Evolutionary conservation across 1,140 invertebrate species (phyloP).

Genomic region (Colletes latitarsis): DNA sequence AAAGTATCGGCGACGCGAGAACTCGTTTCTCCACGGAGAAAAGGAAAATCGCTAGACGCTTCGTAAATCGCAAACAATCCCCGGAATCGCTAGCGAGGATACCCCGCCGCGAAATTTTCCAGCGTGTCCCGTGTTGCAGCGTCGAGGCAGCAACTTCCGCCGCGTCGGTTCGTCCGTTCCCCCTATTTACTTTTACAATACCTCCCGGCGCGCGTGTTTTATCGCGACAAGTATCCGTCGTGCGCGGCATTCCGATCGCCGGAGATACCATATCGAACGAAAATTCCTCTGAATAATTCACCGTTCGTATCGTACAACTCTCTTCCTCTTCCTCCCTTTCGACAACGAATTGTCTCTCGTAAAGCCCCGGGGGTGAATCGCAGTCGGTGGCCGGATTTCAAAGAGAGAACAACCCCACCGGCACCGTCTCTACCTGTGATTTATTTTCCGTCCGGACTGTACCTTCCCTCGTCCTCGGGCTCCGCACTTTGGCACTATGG

Average conservation of each 20-base stretch:
- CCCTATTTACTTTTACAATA: slow-evolving; percentile 47
- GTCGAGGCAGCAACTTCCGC: slow-evolving; percentile 2
- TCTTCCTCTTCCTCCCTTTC: background rate
- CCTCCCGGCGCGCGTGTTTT: slow-evolving; percentile 31
- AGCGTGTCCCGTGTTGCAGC: background rate
- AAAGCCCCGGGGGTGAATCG: slow-evolving; percentile 18
- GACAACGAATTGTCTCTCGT: slow-evolving; percentile 27
- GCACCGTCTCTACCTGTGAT: slow-evolving; percentile 1
- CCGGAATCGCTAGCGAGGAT: background rate
- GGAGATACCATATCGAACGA: slow-evolving; percentile 36
- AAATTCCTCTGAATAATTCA: slow-evolving; percentile 47
- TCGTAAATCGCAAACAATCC: slow-evolving; percentile 7
- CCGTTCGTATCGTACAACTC: slow-evolving; percentile 7
- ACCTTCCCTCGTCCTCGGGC: slow-evolving; percentile 31
- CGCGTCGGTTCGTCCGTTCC: background rate
- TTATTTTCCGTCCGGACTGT: slow-evolving; percentile 58
- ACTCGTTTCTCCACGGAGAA: no score
- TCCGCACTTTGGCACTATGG: slow-evolving; percentile 54
- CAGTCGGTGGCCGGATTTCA: slow-evolving; percentile 7
- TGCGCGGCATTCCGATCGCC: slow-evolving; percentile 37
- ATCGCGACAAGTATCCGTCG: slow-evolving; percentile 43
- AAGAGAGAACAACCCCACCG: background rate
- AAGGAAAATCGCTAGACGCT: background rate
- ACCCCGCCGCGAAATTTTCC: background rate
- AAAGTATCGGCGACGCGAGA: no score